Evolutionary conservation across 2,888 invertebrate genomes (phyloP).

Genomic region (Rhopalosiphum nymphaeae): DNA sequence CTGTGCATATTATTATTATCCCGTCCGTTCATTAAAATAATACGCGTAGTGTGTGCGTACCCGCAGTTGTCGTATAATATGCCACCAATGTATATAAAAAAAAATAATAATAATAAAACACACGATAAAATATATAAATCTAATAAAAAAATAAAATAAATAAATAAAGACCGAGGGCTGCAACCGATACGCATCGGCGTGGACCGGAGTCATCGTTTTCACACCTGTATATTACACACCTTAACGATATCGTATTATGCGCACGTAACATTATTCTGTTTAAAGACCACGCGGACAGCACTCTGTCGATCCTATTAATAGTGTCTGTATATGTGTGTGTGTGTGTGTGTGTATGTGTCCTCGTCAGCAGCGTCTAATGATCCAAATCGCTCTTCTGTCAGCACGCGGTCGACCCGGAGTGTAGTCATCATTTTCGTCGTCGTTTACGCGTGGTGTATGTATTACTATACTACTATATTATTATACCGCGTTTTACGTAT

Average conservation of each 20-base stretch:
- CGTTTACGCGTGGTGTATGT: neutral
- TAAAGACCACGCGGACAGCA: neutral
- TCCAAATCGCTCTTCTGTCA: conserved; percentile 40
- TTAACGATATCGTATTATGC: neutral
- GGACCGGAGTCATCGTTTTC: conserved; percentile 33
- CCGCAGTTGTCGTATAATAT: neutral
- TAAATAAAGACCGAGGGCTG: neutral
- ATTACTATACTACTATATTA: neutral
- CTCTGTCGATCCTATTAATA: neutral
- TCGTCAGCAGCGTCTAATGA: conserved; percentile 56
- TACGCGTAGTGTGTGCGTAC: neutral
- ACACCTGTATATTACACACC: conserved; percentile 27
- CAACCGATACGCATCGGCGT: conserved; percentile 19
- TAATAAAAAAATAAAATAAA: neutral
- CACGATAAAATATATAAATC: neutral
- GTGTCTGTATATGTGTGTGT: neutral
- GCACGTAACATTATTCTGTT: neutral
- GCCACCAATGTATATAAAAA: neutral
- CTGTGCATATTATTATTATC: neutral
- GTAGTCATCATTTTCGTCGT: neutral
- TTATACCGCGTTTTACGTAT: neutral
- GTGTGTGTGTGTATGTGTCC: conserved; percentile 44
- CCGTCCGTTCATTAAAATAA: neutral
- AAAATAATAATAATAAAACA: neutral
- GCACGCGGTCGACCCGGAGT: neutral